Percentiles rank a stretch among this genome's conserved stretches.
Conservation (phyloP, 2,888 invertebrate species). For the Idaea straminata region DNA sequence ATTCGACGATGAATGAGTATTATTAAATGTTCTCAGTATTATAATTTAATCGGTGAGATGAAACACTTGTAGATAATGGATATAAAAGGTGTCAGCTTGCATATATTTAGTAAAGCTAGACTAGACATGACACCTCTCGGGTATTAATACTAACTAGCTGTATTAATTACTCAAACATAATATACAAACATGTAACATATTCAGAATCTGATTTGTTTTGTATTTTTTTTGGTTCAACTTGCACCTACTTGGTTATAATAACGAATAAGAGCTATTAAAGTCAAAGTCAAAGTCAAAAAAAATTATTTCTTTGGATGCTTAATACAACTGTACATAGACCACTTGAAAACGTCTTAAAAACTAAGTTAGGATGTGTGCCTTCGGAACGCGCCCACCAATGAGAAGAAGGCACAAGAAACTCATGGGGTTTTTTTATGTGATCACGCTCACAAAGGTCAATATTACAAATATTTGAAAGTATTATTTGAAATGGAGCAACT, state of each 20-base stretch:
- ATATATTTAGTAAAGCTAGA: conserved; percentile 9
- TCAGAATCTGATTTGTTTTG: background rate
- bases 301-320: no score
- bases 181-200: background rate
- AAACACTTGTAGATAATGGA: conserved; percentile 37
- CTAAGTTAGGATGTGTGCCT: no score
- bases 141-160: background rate
- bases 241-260: conserved; percentile 3
- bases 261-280: no score
- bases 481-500: no score
- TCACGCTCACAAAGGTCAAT: no score
- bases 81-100: conserved; percentile 22
- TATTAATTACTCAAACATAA: background rate
- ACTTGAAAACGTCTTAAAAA: no score
- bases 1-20: conserved; percentile 67
- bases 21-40: conserved; percentile 62
- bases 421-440: no score
- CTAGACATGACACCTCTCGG: conserved; percentile 11
- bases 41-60: conserved; percentile 52
- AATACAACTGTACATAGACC: no score
- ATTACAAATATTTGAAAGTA: no score
- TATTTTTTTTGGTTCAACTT: background rate
- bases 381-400: no score
- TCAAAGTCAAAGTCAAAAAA: no score
- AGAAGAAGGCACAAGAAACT: no score